phyloP scores from a whole-genome alignment of 1,140 invertebrate genomes.

The Hylaeus volcanicus region DNA sequence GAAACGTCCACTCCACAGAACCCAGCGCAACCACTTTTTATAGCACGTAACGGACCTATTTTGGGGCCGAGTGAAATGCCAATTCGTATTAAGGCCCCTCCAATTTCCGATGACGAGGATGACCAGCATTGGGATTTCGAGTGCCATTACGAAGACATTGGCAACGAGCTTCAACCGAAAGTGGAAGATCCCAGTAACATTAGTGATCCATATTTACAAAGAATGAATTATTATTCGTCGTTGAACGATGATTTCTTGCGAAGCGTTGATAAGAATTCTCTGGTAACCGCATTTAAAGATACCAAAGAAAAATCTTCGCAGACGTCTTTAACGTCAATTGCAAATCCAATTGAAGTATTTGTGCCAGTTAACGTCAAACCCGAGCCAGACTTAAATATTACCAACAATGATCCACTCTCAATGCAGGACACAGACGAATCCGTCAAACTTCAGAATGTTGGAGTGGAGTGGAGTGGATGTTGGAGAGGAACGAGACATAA shows the following conservation, averaged over 20 bases:
- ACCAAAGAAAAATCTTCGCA: background rate
- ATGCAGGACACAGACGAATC: background rate
- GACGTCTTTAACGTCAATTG: too few species aligned
- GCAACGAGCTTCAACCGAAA: background rate
- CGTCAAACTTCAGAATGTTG: too few species aligned
- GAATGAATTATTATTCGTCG: background rate
- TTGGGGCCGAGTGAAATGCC: background rate
- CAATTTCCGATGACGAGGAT: background rate
- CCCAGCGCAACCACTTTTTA: background rate
- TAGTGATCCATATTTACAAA: background rate
- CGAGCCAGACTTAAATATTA: constrained; percentile 12
- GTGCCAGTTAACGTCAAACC: background rate
- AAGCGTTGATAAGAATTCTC: too few species aligned
- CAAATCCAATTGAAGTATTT: background rate
- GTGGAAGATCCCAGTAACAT: too few species aligned
- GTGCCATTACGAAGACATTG: too few species aligned
- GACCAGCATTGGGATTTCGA: too few species aligned
- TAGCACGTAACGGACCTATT: background rate
- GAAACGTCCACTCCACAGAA: background rate
- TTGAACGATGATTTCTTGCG: too few species aligned
- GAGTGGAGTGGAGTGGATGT: too few species aligned
- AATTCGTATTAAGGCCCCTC: background rate
- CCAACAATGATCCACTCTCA: background rate
- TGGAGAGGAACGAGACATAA: too few species aligned
- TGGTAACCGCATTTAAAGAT: background rate